A percentile compares a stretch with the other conserved stretches of the same genome.
These are phyloP conservation scores for Camponotus fellah DNA, from an alignment of 2,888 invertebrate genomes.

Conservation along the genomic window DNA sequence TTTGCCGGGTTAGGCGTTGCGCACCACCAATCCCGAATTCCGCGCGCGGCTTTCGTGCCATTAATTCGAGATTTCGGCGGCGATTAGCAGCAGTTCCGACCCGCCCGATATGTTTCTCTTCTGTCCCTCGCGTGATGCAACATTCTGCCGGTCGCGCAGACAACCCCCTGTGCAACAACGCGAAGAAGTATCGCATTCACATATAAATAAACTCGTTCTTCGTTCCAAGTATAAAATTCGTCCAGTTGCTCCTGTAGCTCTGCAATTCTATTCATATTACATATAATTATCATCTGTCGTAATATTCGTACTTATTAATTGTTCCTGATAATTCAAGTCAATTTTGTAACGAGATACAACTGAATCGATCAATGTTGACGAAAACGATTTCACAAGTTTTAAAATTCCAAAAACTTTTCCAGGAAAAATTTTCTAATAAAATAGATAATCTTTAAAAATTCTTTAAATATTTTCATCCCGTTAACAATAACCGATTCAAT, in stretches of 20 bases:
- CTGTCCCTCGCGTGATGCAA: conserved; percentile 54
- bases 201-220: neutral
- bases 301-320: neutral
- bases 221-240: neutral
- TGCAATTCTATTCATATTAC: neutral
- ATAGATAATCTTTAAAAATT: neutral
- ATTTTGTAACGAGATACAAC: neutral
- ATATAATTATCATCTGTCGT: neutral
- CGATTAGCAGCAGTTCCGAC: conserved; percentile 64
- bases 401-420: neutral
- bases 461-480: neutral
- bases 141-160: conserved; percentile 13
- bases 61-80: conserved; percentile 72
- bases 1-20: conserved; percentile 66
- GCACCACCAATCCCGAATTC: conserved; percentile 61
- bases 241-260: neutral
- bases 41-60: conserved; percentile 57
- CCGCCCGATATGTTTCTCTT: conserved; percentile 67
- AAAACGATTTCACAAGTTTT: neutral
- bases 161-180: conserved; percentile 14
- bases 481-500: neutral
- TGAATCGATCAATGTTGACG: neutral
- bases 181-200: conserved; percentile 3
- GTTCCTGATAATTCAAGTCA: neutral
- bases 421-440: neutral